These are phyloP conservation scores for Trichomalopsis sarcophagae DNA, from an alignment of 1,140 invertebrate genomes.

Conservation along the genomic window DNA sequence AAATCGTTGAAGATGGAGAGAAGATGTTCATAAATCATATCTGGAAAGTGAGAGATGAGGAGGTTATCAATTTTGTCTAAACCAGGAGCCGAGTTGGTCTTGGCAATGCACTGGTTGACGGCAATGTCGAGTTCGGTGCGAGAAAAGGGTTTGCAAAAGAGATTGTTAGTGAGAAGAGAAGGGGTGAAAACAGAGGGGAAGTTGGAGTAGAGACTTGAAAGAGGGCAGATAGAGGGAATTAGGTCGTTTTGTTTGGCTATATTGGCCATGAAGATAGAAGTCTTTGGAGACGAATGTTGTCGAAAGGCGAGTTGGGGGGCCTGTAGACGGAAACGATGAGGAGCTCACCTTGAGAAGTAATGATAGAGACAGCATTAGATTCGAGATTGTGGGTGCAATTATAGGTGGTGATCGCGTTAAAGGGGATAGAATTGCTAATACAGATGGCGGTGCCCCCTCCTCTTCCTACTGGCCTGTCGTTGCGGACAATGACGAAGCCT, in stretches of 20 bases:
- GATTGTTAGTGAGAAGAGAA: background rate
- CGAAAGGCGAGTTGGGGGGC: too few species aligned
- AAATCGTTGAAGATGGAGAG: background rate
- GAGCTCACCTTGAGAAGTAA: too few species aligned
- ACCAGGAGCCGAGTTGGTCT: conserved; percentile 2
- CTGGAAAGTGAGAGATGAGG: background rate
- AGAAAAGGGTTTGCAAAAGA: conserved; percentile 15
- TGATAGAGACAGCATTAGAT: background rate
- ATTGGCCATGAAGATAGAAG: background rate
- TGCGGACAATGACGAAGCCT: background rate
- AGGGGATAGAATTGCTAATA: background rate
- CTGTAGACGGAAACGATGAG: too few species aligned
- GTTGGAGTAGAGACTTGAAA: background rate
- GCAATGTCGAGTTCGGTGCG: background rate
- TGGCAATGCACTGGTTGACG: background rate
- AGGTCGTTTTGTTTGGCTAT: conserved; percentile 8
- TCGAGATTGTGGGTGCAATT: too few species aligned
- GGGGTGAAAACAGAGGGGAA: background rate
- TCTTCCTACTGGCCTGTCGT: background rate
- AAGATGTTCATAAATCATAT: background rate
- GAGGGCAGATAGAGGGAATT: background rate
- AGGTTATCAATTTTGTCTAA: conserved; percentile 7
- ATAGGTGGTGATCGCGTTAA: too few species aligned
- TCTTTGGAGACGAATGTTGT: too few species aligned
- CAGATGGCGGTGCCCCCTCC: conserved; percentile 12